Evolutionary conservation across 1,140 invertebrate species (phyloP), one percentile per base, ranked within the genome.

Genomic region (Drosophila willistoni): DNA sequence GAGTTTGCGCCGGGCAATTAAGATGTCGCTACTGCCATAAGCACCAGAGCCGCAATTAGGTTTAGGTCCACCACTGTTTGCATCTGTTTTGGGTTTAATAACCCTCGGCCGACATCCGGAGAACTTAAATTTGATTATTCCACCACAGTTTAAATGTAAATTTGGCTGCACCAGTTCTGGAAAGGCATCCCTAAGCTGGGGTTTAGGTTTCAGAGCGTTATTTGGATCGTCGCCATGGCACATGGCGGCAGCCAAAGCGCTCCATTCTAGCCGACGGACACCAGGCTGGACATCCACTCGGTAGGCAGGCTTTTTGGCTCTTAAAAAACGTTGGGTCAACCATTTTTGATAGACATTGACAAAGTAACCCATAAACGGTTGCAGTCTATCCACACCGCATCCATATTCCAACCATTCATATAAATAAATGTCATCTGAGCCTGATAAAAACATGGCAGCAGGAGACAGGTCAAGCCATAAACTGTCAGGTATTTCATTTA

Each of bases 341-440:
- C 79, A 60, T 17, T 80, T 74, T 7, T 90, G 77, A 34, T 73
- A 84, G 10, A 69, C n/a, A 39, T 29, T 73, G 0, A 78, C 81
- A 76, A 79, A 84, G 60, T 92, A 70, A 1, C 87, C 68, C 42
- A 92, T 29, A 61, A 85, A 92, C 4, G 91, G 91, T 65, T 91
- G 81, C 14, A 92, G 34, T n/a, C 76, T 73, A 10, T 78, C 72
- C 5, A 74, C 77, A 1, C 90, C 90, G 13, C 91, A 92, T 0
- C 92, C 77, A 6, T 79, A 76, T 17, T 92, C 79, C 34, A 92
- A 34, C 87, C 90, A 92, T 51, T 92, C 91, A 39, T 92, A 92
- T 4, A 92, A 54, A 51, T 87, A 91, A 7, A 92, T 87, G 22
- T 92, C 91, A 62, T 91, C 78, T 9, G 66, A 72, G 1, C 91